These are phyloP conservation scores for Pomatorhinus ruficollis DNA, from an alignment of 2,113 vertebrate species.

Conservation along the genomic window DNA sequence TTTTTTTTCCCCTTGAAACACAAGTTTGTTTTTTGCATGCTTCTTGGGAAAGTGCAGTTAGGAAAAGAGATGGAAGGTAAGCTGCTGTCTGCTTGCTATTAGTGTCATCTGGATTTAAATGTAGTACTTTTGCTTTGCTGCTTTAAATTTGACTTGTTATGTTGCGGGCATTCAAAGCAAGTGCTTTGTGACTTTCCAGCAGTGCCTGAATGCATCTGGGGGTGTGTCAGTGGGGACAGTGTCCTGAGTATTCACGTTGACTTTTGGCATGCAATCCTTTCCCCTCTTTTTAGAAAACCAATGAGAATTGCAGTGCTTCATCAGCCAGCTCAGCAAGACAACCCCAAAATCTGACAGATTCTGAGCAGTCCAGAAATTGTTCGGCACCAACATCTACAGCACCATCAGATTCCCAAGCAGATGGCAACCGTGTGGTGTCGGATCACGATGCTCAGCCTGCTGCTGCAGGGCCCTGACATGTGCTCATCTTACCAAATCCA, in stretches of 20 bases:
- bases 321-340: conserved; percentile 32
- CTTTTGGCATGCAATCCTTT: background rate
- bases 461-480: conserved; percentile 50
- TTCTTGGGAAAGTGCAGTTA: conserved; percentile 79
- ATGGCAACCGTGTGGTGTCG: background rate
- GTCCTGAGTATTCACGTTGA: background rate
- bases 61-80: conserved; percentile 82
- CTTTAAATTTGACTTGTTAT: conserved; percentile 9
- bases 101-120: conserved; percentile 20
- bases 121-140: conserved; percentile 32
- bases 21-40: conserved; percentile 81
- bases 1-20: conserved; percentile 43
- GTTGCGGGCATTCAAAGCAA: background rate
- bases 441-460: conserved; percentile 1
- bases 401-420: conserved; percentile 39
- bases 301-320: conserved; percentile 55
- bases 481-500: background rate
- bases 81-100: conserved; percentile 38
- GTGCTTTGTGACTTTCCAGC: conserved; percentile 1
- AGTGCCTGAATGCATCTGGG: conserved; percentile 13
- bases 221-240: background rate
- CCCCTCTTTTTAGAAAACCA: conserved; percentile 65
- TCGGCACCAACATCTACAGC: conserved; percentile 44
- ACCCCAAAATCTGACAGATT: conserved; percentile 5
- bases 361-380: conserved; percentile 32